Percentiles rank a stretch among this genome's conserved stretches.
phyloP scores from a whole-genome alignment of 2,797 vertebrate genomes.

The Melanotaenia parkinsoni region DNA sequence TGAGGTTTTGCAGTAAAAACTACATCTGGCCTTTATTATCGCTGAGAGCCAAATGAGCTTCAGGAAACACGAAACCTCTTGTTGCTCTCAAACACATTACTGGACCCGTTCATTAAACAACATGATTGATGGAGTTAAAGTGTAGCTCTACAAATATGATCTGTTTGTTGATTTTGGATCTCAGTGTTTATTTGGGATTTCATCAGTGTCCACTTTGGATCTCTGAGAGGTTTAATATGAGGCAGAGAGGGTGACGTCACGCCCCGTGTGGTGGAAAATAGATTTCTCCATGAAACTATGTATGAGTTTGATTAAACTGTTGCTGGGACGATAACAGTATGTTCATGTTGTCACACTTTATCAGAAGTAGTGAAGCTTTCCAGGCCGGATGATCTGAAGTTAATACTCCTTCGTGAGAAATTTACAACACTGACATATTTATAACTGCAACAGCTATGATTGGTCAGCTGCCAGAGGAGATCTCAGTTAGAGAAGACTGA shows the following conservation, averaged over 20 bases:
- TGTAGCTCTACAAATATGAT: not conserved
- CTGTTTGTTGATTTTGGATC: constrained; percentile 29
- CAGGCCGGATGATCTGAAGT: not conserved
- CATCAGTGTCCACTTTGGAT: constrained; percentile 31
- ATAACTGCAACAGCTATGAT: not conserved
- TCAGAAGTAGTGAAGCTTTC: not conserved
- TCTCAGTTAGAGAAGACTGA: too few relatives aligned
- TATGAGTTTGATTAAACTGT: not conserved
- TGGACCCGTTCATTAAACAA: constrained; percentile 5
- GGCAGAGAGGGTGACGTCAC: not conserved
- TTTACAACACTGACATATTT: not conserved
- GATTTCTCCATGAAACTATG: not conserved
- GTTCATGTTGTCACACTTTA: not conserved
- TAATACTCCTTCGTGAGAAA: too few relatives aligned
- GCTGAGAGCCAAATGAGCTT: constrained; percentile 7
- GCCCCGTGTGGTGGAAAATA: not conserved
- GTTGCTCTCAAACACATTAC: constrained; percentile 4
- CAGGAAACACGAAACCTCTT: constrained; percentile 28
- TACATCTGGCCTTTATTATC: constrained; percentile 35
- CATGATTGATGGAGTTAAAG: constrained; percentile 1
- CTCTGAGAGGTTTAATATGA: constrained; percentile 5
- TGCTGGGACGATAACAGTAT: not conserved
- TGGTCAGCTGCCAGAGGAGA: too few relatives aligned
- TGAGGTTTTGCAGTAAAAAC: too few relatives aligned
- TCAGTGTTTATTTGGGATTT: constrained; percentile 35